A percentile compares a stretch with the other conserved stretches of the same genome.
Conservation (phyloP, 1,140 invertebrate species). For the Homarus americanus region DNA sequence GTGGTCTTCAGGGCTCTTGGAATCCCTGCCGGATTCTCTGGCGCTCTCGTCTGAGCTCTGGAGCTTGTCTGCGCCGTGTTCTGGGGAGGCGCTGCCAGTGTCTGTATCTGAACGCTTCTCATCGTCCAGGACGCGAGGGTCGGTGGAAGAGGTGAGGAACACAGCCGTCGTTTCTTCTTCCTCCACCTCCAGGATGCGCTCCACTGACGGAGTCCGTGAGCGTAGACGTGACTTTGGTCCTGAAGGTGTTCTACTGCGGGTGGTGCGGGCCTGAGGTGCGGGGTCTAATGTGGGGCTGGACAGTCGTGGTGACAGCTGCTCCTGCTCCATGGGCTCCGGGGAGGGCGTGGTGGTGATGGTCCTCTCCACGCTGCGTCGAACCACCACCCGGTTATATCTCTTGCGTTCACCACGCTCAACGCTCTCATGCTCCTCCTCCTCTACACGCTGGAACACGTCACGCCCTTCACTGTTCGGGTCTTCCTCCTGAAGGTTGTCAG, state of each 20-base stretch:
- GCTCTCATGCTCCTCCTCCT: conserved; percentile 80
- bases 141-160: conserved; percentile 20
- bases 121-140: conserved; percentile 19
- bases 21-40: conserved; percentile 24
- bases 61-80: conserved; percentile 4
- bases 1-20: conserved; percentile 28
- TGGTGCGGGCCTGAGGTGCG: conserved; percentile 76
- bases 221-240: conserved; percentile 75
- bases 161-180: conserved; percentile 29
- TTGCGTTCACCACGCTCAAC: conserved; percentile 76
- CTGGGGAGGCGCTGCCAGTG: neutral
- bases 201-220: conserved; percentile 75
- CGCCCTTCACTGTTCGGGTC: conserved; percentile 29
- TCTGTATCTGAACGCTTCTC: conserved; percentile 7
- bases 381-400: conserved; percentile 78
- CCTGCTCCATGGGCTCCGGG: conserved; percentile 42
- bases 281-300: conserved; percentile 79
- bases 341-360: conserved; percentile 69
- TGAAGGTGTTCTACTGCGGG: conserved; percentile 76
- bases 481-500: conserved; percentile 28
- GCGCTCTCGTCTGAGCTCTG: conserved; percentile 11
- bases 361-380: conserved; percentile 79
- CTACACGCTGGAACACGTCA: conserved; percentile 77
- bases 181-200: conserved; percentile 56
- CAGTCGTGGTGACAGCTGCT: conserved; percentile 14